Conservation (phyloP, 2,113 vertebrate genomes). For the Peucedramus taeniatus region DNA sequence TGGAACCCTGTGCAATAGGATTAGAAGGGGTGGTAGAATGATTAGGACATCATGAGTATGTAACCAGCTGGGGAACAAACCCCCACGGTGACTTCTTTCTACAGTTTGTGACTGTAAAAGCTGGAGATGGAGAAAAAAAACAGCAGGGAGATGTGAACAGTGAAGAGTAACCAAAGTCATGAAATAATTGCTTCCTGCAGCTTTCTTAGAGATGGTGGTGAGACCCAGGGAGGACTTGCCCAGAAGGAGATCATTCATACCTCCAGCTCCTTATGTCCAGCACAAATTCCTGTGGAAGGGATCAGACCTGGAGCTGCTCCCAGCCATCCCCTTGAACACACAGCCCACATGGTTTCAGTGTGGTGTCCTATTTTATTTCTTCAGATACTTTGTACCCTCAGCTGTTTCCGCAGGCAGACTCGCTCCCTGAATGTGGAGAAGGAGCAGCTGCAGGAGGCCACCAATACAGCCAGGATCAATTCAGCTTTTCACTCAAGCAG, state of each 20-base stretch:
- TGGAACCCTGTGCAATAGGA: background rate
- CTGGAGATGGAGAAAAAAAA: background rate
- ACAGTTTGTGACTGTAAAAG: background rate
- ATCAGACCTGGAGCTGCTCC: background rate
- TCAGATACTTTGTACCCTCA: background rate
- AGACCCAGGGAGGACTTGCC: background rate
- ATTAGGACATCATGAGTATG: background rate
- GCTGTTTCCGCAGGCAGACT: background rate
- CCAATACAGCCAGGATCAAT: conserved; percentile 14
- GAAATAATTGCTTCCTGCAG: background rate
- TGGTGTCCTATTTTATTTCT: background rate
- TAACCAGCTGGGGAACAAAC: background rate
- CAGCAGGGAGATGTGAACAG: background rate
- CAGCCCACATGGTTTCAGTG: background rate
- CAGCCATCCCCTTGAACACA: rapidly evolving
- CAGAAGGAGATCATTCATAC: background rate
- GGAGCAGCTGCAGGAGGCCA: conserved; percentile 43
- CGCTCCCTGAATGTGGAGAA: rapidly evolving
- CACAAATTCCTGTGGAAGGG: background rate
- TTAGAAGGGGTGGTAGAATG: background rate
- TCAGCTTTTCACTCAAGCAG: background rate
- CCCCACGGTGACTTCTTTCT: rapidly evolving
- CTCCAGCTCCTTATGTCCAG: background rate
- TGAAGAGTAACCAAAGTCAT: background rate
- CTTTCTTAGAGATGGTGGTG: background rate